Base-by-base conservation (phyloP, 2,888 invertebrate species). In the Entomobrya proxima region DNA sequence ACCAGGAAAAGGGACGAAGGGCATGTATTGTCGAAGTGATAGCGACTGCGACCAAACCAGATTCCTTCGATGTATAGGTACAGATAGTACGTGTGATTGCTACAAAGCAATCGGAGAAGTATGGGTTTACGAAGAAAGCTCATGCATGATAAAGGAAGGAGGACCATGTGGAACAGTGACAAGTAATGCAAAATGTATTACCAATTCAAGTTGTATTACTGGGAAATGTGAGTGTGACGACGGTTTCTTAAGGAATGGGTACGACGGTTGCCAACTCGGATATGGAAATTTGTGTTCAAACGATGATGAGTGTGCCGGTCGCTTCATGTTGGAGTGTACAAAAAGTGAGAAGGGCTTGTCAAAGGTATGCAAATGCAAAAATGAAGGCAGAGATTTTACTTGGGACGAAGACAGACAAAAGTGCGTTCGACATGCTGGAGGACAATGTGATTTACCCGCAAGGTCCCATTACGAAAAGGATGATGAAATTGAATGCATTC, bases 401-500 rank as follows among this genome's bases (percentile, higher is more conserved):
- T 85, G 85, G 85, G 85, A 85, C 40, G 79, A 72, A 13, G 13
- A 58, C 2, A 69, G 44, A 32, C 7, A n/a, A 32, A 85, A 79
- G 27, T 85, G 85, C 44, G 85, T 85, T 13, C 61, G 74, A 21
- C 21, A 50, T 15, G 79, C 74, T 18, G 79, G 79, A 15, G 50
- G 27, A 7, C 6, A 9, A 7, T 84, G 84, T 58, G 84, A 78
- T 9, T 1, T 30, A 1, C 37, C 40, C 9, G 44, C 24, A 15
- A 52, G 1, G 6, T 1, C 0, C 18, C 4, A 6, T 0, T 50
- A 32, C 24, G 55, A 44, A 21, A 32, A 64, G 32, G 72, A 74
- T 37, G 79, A 85, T 52, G 21, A 74, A 24, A 24, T 79, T 13
- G 85, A 85, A 50, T 85, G 85, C 37, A 64, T 85, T 15, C n/a